phyloP scores from a whole-genome alignment of 2,888 invertebrate species.

The Enchytraeus crypticus region DNA sequence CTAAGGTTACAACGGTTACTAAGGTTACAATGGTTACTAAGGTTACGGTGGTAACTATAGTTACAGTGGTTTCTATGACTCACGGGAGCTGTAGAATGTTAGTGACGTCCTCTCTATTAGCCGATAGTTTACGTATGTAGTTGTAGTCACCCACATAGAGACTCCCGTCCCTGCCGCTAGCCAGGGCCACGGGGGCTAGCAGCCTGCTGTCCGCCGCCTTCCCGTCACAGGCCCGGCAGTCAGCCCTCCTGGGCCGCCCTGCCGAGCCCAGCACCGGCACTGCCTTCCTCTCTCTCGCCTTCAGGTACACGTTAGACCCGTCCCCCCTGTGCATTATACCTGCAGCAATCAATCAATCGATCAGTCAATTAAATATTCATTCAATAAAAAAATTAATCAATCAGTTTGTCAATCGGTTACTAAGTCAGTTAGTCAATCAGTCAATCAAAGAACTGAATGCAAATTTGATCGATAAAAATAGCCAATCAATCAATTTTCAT shows the following conservation, averaged over 20 bases:
- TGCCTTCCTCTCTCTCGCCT: conserved; percentile 78
- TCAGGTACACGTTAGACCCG: conserved; percentile 86
- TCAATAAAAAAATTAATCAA: too few relatives aligned
- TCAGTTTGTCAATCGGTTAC: too few relatives aligned
- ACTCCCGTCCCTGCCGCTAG: conserved; percentile 90
- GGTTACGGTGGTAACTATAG: too few relatives aligned
- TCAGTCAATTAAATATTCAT: too few relatives aligned
- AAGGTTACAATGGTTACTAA: too few relatives aligned
- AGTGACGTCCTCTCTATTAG: conserved; percentile 53
- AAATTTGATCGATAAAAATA: too few relatives aligned
- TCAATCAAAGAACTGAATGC: too few relatives aligned
- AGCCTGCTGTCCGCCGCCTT: conserved; percentile 57
- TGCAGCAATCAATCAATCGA: conserved; percentile 55
- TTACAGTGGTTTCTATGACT: too few relatives aligned
- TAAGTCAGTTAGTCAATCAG: too few relatives aligned
- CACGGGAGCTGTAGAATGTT: conserved; percentile 52
- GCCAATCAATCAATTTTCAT: too few relatives aligned
- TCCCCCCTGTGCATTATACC: conserved; percentile 94
- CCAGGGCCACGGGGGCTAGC: conserved; percentile 83
- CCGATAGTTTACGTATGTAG: conserved; percentile 52
- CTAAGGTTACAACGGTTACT: too few relatives aligned
- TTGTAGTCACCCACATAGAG: conserved; percentile 95
- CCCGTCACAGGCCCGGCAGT: conserved; percentile 68
- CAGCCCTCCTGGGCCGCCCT: conserved; percentile 65
- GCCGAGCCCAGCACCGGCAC: conserved; percentile 64